Evolutionary conservation across 2,888 invertebrate species (phyloP).

Genomic region (Peribatodes rhomboidaria): DNA sequence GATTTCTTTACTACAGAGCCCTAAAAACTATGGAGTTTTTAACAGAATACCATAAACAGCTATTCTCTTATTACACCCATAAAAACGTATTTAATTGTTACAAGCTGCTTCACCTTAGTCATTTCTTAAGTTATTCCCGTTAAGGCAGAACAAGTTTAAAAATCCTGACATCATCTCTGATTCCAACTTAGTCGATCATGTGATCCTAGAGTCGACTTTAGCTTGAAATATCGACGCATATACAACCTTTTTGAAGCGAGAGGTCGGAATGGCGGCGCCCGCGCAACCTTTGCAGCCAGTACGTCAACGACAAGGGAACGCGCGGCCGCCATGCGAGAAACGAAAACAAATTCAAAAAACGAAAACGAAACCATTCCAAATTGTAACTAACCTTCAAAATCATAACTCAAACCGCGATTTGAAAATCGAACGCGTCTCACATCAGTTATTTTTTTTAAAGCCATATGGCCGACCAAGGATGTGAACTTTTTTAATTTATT

Average conservation of each 20-base stretch:
- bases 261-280: slow-evolving; percentile 49
- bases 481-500: slow-evolving; percentile 64
- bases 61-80: slow-evolving; percentile 17
- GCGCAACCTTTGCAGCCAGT: slow-evolving; percentile 64
- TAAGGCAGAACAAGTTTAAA: slow-evolving; percentile 64
- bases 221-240: slow-evolving; percentile 42
- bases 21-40: neutral
- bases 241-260: slow-evolving; percentile 62
- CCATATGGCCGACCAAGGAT: slow-evolving; percentile 71
- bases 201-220: slow-evolving; percentile 50
- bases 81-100: slow-evolving; percentile 30
- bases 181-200: slow-evolving; percentile 49
- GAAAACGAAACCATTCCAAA: slow-evolving; percentile 68
- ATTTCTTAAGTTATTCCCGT: slow-evolving; percentile 60
- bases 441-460: slow-evolving; percentile 44
- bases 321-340: slow-evolving; percentile 81
- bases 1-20: too few species aligned
- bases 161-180: slow-evolving; percentile 73
- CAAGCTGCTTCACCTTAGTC: slow-evolving; percentile 26
- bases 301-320: slow-evolving; percentile 66
- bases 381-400: slow-evolving; percentile 48
- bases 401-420: slow-evolving; percentile 30
- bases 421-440: slow-evolving; percentile 49
- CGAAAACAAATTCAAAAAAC: slow-evolving; percentile 73
- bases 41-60: slow-evolving; percentile 21